Evolutionary conservation across 37 sponge, comb jelly and placozoan genomes (phyloP).

Genomic region (Spongilla lacustris): DNA sequence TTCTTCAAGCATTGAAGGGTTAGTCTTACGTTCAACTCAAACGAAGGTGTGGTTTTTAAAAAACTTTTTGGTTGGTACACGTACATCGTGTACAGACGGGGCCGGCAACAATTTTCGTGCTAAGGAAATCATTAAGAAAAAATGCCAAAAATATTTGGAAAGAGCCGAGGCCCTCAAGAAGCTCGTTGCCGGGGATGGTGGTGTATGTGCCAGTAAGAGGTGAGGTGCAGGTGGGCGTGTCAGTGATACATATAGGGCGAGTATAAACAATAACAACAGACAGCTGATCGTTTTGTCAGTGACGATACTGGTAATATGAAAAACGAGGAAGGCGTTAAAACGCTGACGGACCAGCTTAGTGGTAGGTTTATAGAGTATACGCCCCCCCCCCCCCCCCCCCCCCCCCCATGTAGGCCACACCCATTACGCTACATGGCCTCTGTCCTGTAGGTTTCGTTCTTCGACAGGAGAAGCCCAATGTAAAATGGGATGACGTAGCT

Average conservation of each 20-base stretch:
- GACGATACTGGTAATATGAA: background rate
- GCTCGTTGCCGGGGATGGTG: constrained; percentile 44
- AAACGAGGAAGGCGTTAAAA: background rate
- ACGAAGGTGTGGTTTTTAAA: background rate
- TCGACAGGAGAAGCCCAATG: constrained; percentile 91
- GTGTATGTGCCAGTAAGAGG: constrained; percentile 22
- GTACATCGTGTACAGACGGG: constrained; percentile 67
- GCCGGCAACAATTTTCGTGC: constrained; percentile 84
- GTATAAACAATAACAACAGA: no score
- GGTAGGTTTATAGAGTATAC: no score
- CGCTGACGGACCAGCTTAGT: background rate
- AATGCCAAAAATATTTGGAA: constrained; percentile 82
- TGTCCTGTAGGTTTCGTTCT: no score
- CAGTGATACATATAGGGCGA: no score
- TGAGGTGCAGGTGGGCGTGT: background rate
- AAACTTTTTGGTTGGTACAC: no score
- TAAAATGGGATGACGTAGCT: constrained; percentile 97
- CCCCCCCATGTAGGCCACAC: no score
- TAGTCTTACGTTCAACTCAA: background rate
- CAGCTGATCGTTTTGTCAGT: background rate
- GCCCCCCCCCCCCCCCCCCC: no score
- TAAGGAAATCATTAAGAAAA: constrained; percentile 80
- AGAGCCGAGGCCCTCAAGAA: constrained; percentile 96
- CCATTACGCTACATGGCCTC: no score
- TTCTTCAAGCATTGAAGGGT: constrained; percentile 88